Evolutionary conservation across 2,113 vertebrate genomes (phyloP).

Genomic region (Notothenia coriiceps): DNA sequence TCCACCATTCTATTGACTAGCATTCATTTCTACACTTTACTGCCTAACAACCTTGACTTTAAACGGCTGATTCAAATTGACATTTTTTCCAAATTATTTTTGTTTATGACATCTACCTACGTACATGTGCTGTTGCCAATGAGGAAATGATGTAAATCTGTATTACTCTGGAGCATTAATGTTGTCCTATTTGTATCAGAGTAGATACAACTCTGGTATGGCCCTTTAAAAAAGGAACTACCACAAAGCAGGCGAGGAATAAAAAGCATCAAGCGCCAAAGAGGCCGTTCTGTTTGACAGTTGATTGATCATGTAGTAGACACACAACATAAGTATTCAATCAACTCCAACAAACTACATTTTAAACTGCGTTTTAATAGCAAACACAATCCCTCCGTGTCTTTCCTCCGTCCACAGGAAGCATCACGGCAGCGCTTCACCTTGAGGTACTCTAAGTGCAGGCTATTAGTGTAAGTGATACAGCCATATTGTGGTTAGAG

Average conservation of each 20-base stretch:
- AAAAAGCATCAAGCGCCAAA: no score
- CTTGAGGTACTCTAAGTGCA: conserved; percentile 51
- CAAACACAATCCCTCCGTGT: background rate
- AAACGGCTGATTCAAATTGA: no score
- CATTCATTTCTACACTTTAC: background rate
- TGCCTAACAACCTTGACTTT: no score
- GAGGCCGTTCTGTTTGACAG: background rate
- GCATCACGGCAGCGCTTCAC: conserved; percentile 37
- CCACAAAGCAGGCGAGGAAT: background rate
- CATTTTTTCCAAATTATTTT: no score
- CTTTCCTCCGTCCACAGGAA: conserved; percentile 43
- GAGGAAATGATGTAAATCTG: no score
- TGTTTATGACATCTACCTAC: no score
- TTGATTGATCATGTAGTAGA: conserved; percentile 1
- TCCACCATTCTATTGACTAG: background rate
- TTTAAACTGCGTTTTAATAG: conserved; percentile 15
- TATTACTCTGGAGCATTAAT: background rate
- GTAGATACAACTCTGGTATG: background rate
- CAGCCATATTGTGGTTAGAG: conserved; percentile 64
- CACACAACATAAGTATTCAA: conserved; percentile 15
- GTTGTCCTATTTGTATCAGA: background rate
- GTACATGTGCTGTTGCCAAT: no score
- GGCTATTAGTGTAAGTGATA: conserved; percentile 73
- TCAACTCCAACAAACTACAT: conserved; percentile 14
- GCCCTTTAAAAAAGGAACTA: background rate